Percentiles rank a stretch among this genome's conserved stretches.
Evolutionary conservation across 2,113 vertebrate species (phyloP).

Genomic region (Rhineura floridana): DNA sequence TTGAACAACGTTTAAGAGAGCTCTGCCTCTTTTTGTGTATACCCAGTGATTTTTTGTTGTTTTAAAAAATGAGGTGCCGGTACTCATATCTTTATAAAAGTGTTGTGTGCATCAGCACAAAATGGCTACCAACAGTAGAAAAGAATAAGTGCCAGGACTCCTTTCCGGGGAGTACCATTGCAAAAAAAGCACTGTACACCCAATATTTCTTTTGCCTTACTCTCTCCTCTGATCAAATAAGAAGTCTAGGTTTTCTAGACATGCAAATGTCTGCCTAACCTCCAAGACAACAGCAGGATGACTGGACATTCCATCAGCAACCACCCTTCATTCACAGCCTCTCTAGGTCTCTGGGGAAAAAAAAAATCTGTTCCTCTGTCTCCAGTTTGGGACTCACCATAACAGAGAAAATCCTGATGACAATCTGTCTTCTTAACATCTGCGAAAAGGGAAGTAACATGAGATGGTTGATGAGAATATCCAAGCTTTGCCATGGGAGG

Average conservation of each 20-base stretch:
- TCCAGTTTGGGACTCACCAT: slow-evolving; percentile 49
- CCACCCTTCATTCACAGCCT: neutral
- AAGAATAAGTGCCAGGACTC: no score
- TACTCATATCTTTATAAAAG: no score
- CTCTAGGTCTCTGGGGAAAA: neutral
- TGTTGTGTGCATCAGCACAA: no score
- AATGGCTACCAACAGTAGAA: no score
- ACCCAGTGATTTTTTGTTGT: no score
- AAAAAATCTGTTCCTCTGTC: neutral
- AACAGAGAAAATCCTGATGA: slow-evolving; percentile 38
- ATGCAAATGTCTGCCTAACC: neutral
- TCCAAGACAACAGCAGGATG: neutral
- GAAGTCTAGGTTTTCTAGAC: neutral
- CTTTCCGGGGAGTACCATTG: no score
- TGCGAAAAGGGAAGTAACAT: slow-evolving; percentile 27
- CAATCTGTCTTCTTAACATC: neutral
- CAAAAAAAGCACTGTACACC: no score
- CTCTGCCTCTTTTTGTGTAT: neutral
- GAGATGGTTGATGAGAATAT: neutral
- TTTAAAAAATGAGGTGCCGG: no score
- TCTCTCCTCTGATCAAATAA: neutral
- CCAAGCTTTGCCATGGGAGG: neutral
- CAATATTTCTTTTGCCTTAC: neutral
- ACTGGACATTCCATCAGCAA: neutral
- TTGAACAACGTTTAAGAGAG: neutral